phyloP scores from a whole-genome alignment of 2,888 invertebrate species.

The Scaptomyza parva region DNA sequence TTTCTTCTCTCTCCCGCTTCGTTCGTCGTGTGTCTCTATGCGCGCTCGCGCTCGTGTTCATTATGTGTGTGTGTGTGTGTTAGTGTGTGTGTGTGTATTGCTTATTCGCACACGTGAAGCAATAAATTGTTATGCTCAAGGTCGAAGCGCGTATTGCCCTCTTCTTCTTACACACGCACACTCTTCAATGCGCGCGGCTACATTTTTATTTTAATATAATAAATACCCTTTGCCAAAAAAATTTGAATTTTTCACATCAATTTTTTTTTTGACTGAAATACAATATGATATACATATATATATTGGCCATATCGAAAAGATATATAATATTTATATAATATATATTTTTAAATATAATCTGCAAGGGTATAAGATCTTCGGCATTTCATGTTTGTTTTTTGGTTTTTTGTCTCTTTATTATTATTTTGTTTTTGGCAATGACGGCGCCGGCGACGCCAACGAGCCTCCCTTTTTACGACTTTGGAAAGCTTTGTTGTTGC shows the following conservation, averaged over 20 bases:
- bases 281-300: not conserved
- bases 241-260: not conserved
- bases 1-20: conserved; percentile 6
- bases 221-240: not conserved
- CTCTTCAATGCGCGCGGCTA: not conserved
- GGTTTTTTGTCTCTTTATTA: conserved; percentile 3
- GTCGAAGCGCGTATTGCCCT: conserved; percentile 58
- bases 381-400: not conserved
- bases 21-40: conserved; percentile 17
- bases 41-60: conserved; percentile 25
- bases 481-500: conserved; percentile 40
- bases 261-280: not conserved
- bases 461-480: conserved; percentile 69
- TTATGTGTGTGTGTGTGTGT: conserved; percentile 35
- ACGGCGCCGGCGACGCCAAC: conserved; percentile 44
- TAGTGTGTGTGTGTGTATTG: conserved; percentile 39
- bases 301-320: not conserved
- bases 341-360: not conserved
- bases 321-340: no score
- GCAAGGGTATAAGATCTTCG: conserved; percentile 3
- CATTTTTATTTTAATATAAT: conserved; percentile 16
- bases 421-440: conserved; percentile 28
- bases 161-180: conserved; percentile 6
- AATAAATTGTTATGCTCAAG: conserved; percentile 83
- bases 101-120: conserved; percentile 83